Conservation (phyloP, 2,113 vertebrate genomes). For the Aegithalos caudatus region DNA sequence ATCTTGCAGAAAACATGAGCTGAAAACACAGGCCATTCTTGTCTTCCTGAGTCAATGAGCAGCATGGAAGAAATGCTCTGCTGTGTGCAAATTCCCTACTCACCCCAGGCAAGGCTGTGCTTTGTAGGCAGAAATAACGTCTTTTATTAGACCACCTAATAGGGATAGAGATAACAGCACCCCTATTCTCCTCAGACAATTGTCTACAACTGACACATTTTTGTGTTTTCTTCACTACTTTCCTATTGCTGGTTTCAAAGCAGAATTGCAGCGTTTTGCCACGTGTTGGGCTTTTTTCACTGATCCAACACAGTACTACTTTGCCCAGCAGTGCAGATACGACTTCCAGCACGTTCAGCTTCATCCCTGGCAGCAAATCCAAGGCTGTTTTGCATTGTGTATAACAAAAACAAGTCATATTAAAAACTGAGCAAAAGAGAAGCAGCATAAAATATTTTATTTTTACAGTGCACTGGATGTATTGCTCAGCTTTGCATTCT, state of each 20-base stretch:
- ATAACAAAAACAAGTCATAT: background rate
- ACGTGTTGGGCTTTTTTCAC: background rate
- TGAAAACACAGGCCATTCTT: background rate
- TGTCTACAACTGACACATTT: background rate
- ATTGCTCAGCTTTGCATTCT: background rate
- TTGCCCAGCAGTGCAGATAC: background rate
- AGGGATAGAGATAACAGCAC: background rate
- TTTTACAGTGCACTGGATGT: background rate
- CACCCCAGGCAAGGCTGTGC: background rate
- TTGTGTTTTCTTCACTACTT: background rate
- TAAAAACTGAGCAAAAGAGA: background rate
- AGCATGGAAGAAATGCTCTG: background rate
- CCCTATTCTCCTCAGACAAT: rapidly evolving
- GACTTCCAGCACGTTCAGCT: background rate
- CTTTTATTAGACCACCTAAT: background rate
- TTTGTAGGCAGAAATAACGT: background rate
- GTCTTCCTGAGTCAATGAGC: background rate
- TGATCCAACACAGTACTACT: background rate
- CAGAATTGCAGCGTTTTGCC: background rate
- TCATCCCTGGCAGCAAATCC: background rate
- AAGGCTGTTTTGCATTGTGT: background rate
- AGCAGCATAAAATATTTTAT: background rate
- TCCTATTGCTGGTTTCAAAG: background rate
- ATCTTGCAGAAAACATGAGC: background rate
- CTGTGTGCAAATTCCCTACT: rapidly evolving